Conservation (phyloP, 2,797 vertebrate genomes). For the Eospalax fontanierii region DNA sequence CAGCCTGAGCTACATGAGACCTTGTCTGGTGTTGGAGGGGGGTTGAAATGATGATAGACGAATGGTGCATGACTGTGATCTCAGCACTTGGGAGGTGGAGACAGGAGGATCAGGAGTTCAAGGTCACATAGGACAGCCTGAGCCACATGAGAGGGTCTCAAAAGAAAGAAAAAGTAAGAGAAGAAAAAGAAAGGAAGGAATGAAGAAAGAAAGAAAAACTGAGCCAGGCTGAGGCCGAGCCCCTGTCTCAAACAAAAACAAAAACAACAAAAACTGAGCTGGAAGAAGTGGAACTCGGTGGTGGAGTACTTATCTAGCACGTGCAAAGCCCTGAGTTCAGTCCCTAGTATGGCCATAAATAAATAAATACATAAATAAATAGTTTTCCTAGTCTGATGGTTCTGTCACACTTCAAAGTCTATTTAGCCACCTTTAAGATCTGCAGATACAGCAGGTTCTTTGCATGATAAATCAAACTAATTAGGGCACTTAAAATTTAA, state of each 20-base stretch:
- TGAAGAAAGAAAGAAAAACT: neutral
- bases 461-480: neutral
- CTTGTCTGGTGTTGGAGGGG: too few species aligned
- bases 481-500: constrained; percentile 16
- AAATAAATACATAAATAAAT: neutral
- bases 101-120: too few species aligned
- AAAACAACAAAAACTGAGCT: neutral
- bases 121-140: too few species aligned
- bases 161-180: too few species aligned
- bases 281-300: neutral
- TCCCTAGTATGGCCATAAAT: neutral
- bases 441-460: neutral
- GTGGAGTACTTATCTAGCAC: neutral
- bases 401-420: constrained; percentile 8
- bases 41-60: neutral
- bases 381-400: neutral
- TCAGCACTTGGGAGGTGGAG: neutral
- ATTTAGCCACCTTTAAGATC: neutral
- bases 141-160: too few species aligned
- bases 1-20: neutral
- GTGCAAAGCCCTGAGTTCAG: neutral
- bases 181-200: neutral
- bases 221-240: neutral
- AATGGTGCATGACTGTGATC: neutral
- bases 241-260: neutral